Evolutionary conservation across 2,888 invertebrate genomes (phyloP).

Genomic region (Unio pictorum): DNA sequence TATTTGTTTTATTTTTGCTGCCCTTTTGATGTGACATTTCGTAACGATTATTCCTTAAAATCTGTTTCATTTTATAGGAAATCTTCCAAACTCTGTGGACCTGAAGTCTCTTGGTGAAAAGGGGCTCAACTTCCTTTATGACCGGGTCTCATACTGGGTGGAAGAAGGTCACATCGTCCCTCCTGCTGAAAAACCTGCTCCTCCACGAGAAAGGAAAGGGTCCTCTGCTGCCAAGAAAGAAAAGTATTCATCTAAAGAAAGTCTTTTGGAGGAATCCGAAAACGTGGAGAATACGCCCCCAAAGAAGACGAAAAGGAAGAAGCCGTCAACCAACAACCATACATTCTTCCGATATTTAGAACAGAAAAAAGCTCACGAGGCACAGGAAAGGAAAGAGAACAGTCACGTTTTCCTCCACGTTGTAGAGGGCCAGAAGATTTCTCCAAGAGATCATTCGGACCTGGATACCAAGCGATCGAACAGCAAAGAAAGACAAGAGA

Average conservation of each 20-base stretch:
- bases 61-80: no score
- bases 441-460: conserved; percentile 23
- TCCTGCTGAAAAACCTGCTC: conserved; percentile 21
- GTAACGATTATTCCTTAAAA: no score
- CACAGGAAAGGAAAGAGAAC: conserved; percentile 30
- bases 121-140: conserved; percentile 46
- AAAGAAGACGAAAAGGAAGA: conserved; percentile 12
- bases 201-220: conserved; percentile 29
- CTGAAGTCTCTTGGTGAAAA: conserved; percentile 38
- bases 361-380: conserved; percentile 38
- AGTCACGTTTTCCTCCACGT: conserved; percentile 37
- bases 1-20: no score
- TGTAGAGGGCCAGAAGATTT: conserved; percentile 36
- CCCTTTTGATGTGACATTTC: no score
- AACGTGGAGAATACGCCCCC: conserved; percentile 24
- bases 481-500: conserved; percentile 19
- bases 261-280: conserved; percentile 29
- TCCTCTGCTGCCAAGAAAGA: conserved; percentile 27
- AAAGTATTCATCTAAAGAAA: conserved; percentile 31
- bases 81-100: conserved; percentile 10
- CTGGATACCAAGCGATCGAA: conserved; percentile 22
- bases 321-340: conserved; percentile 24
- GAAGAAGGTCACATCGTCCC: conserved; percentile 41
- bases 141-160: conserved; percentile 50
- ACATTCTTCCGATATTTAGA: conserved; percentile 40